Percentiles rank a stretch among this genome's conserved stretches.
phyloP scores from a whole-genome alignment of 1,140 invertebrate species.

The Solenopsis invicta region DNA sequence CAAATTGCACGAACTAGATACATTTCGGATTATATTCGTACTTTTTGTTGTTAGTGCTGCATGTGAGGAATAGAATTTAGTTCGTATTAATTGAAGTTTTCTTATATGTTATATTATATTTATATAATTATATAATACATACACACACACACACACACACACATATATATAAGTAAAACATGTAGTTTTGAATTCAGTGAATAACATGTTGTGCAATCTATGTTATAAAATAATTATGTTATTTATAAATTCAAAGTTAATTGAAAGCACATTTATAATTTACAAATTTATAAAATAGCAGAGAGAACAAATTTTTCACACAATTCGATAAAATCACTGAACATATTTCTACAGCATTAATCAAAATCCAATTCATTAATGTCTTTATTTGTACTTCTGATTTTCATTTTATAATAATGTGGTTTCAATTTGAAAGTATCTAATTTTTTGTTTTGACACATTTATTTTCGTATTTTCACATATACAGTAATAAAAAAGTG shows the following conservation, averaged over 20 bases:
- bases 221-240: slow-evolving; percentile 8
- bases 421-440: slow-evolving; percentile 5
- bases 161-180: no score
- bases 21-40: background rate
- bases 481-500: background rate
- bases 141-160: no score
- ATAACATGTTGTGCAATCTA: background rate
- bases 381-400: background rate
- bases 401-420: background rate
- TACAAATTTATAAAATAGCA: background rate
- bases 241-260: background rate
- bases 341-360: background rate
- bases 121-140: no score
- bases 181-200: background rate
- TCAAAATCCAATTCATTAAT: background rate
- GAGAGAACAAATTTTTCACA: background rate
- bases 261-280: background rate
- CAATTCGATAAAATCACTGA: background rate
- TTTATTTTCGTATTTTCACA: background rate
- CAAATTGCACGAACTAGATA: slow-evolving; percentile 10
- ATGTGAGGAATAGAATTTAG: background rate
- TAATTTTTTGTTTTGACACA: background rate
- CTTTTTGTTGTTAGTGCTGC: background rate
- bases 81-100: background rate
- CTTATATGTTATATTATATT: background rate